phyloP scores from a whole-genome alignment of 2,797 vertebrate genomes.

The Neostethus bicornis region DNA sequence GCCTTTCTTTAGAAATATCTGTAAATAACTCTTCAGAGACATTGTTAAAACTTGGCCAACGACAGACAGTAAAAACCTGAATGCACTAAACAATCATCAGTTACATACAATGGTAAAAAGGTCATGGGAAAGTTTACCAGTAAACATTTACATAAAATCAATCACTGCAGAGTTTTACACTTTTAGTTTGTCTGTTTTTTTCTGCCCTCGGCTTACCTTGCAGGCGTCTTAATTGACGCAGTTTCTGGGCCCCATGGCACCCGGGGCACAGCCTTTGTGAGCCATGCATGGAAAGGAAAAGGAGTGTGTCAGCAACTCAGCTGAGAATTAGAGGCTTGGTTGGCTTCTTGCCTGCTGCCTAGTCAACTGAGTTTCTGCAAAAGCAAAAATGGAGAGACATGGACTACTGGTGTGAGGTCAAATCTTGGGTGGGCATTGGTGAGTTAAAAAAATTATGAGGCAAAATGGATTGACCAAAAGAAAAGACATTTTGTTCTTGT shows the following conservation, averaged over 20 bases:
- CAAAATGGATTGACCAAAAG: constrained; percentile 17
- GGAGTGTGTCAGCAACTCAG: constrained; percentile 72
- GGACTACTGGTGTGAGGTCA: constrained; percentile 46
- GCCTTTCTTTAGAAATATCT: constrained; percentile 9
- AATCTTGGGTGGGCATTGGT: constrained; percentile 51
- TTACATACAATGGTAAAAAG: constrained; percentile 26
- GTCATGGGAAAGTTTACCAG: constrained; percentile 71
- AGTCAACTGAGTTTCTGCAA: constrained; percentile 43
- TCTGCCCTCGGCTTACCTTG: constrained; percentile 22
- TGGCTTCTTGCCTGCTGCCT: constrained; percentile 49
- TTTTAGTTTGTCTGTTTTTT: constrained; percentile 34
- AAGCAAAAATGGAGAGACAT: constrained; percentile 45
- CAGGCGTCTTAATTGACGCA: constrained; percentile 48
- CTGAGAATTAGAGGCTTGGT: constrained; percentile 36
- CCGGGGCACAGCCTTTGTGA: constrained; percentile 51
- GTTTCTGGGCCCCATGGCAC: constrained; percentile 46
- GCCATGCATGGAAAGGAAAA: constrained; percentile 63
- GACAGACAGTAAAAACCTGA: constrained; percentile 8
- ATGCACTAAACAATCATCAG: constrained; percentile 27
- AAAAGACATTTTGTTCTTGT: constrained; percentile 29
- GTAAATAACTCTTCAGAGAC: constrained; percentile 4
- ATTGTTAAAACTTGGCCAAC: constrained; percentile 8
- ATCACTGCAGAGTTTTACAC: constrained; percentile 64
- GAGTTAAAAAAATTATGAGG: constrained; percentile 40
- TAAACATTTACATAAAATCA: constrained; percentile 54